Percentiles rank a stretch among this genome's conserved stretches.
These are phyloP conservation scores for Strigamia maritima DNA, from an alignment of 2,888 invertebrate species.

Conservation along the genomic window DNA sequence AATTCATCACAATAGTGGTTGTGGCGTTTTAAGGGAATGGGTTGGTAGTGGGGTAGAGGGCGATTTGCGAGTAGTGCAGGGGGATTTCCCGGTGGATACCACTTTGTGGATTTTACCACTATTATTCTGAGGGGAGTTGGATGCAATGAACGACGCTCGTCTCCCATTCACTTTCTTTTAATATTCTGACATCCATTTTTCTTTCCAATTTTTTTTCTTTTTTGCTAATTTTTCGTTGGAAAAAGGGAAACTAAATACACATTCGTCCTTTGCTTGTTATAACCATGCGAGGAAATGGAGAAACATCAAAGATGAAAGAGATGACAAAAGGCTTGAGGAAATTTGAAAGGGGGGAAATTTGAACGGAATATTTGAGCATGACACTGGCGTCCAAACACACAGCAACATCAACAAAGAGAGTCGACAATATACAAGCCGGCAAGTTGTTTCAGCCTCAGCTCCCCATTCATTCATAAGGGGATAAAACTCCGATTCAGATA, in stretches of 20 bases:
- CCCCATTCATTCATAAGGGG: conserved; percentile 36
- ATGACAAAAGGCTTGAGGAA: conserved; percentile 21
- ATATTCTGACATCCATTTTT: conserved; percentile 17
- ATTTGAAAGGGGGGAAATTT: conserved; percentile 16
- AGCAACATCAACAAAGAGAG: conserved; percentile 34
- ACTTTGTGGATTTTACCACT: conserved; percentile 35
- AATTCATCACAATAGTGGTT: conserved; percentile 32
- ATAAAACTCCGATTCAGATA: conserved; percentile 22
- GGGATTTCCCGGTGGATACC: conserved; percentile 35
- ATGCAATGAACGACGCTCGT: conserved; percentile 28
- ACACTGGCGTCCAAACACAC: conserved; percentile 38
- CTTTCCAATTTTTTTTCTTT: background rate
- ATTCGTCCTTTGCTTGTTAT: conserved; percentile 1
- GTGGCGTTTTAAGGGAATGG: conserved; percentile 19
- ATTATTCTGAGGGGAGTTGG: conserved; percentile 6
- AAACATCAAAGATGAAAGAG: conserved; percentile 20
- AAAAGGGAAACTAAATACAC: conserved; percentile 31
- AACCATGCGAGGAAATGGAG: conserved; percentile 30
- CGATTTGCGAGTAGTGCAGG: conserved; percentile 26
- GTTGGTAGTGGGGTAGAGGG: conserved; percentile 25
- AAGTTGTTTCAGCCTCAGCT: conserved; percentile 31
- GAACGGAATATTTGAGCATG: conserved; percentile 41
- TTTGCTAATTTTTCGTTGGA: background rate
- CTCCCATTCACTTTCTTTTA: conserved; percentile 13
- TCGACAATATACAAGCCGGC: conserved; percentile 28